Evolutionary conservation across 2,888 invertebrate species (phyloP).

Genomic region (Hypena proboscidalis): DNA sequence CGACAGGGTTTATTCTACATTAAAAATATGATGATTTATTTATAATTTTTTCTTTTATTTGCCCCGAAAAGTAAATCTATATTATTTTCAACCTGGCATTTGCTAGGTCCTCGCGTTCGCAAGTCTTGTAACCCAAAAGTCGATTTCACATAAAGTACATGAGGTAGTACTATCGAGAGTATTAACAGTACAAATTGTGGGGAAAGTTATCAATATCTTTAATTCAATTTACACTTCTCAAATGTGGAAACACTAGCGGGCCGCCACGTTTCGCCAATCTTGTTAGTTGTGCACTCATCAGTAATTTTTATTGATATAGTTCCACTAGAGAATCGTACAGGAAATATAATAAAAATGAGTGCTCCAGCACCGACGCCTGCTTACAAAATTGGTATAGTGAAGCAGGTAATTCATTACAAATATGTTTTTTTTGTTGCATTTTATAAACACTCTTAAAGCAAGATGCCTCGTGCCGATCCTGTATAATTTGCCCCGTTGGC

Average conservation of each 20-base stretch:
- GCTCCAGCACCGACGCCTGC: constrained; percentile 68
- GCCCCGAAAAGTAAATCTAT: too few species aligned
- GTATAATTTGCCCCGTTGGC: constrained; percentile 77
- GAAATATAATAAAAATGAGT: constrained; percentile 70
- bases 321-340: constrained; percentile 53
- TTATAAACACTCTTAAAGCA: constrained; percentile 41
- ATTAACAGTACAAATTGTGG: constrained; percentile 15
- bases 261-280: constrained; percentile 81
- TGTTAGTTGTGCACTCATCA: constrained; percentile 65
- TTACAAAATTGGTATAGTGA: constrained; percentile 77
- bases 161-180: constrained; percentile 35
- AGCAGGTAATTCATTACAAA: constrained; percentile 73
- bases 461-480: constrained; percentile 71
- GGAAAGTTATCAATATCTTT: constrained; percentile 42
- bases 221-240: constrained; percentile 45
- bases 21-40: too few species aligned
- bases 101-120: too few species aligned
- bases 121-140: too few species aligned
- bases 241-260: constrained; percentile 65
- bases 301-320: constrained; percentile 62
- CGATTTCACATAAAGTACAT: constrained; percentile 11
- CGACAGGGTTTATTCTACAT: too few species aligned
- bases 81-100: too few species aligned
- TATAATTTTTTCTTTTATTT: too few species aligned
- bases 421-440: constrained; percentile 41